A percentile compares a stretch with the other conserved stretches of the same genome.
phyloP scores from a whole-genome alignment of 2,113 vertebrate species.

The Indri indri region DNA sequence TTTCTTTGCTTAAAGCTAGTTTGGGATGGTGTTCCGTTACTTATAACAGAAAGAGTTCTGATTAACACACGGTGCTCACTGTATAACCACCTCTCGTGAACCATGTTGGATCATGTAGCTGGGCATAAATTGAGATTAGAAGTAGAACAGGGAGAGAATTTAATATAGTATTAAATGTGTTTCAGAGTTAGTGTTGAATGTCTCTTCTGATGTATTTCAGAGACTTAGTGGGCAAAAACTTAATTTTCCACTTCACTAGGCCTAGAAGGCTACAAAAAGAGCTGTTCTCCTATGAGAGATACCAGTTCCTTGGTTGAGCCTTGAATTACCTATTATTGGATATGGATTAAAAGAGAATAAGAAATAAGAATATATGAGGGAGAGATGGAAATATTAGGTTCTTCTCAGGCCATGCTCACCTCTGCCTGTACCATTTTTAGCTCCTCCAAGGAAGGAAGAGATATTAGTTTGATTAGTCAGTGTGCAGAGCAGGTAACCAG shows the following conservation, averaged over 20 bases:
- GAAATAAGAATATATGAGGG: neutral
- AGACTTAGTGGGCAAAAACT: constrained; percentile 4
- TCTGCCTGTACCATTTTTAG: neutral
- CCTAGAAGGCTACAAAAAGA: neutral
- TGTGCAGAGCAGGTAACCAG: too few species aligned
- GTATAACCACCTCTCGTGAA: neutral
- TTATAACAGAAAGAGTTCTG: neutral
- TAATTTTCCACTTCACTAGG: constrained; percentile 22
- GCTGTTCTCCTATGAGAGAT: neutral
- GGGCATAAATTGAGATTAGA: neutral
- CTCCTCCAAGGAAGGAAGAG: neutral
- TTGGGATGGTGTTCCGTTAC: neutral
- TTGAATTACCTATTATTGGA: neutral
- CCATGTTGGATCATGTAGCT: neutral
- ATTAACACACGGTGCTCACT: neutral
- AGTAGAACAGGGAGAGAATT: neutral
- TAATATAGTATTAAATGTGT: neutral
- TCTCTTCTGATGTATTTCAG: constrained; percentile 39
- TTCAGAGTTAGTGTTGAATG: constrained; percentile 35
- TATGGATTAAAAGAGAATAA: neutral
- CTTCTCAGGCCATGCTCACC: too few species aligned
- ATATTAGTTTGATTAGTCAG: neutral
- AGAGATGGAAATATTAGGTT: neutral
- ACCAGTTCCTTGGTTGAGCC: neutral
- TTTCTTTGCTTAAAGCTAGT: neutral